Conservation (phyloP, 2,888 invertebrate species). For the Aleiodes alternator region DNA sequence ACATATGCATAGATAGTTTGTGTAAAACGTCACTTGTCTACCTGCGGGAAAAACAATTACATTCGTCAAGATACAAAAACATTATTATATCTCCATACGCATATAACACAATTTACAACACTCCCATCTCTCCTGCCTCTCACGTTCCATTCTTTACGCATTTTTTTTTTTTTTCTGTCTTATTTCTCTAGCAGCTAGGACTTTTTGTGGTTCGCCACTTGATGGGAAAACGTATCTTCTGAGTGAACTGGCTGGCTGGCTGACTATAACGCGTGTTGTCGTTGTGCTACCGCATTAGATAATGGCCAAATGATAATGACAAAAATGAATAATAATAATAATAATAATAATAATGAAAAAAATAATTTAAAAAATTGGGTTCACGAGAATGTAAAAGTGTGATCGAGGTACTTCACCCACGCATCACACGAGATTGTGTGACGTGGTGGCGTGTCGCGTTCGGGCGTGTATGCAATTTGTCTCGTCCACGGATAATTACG, state of each 20-base stretch:
- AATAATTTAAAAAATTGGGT: background rate
- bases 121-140: constrained; percentile 46
- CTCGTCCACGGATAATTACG: constrained; percentile 72
- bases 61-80: constrained; percentile 63
- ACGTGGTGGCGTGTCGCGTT: constrained; percentile 63
- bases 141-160: constrained; percentile 11
- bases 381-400: background rate
- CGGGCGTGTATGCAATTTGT: constrained; percentile 73
- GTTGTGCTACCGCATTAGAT: background rate
- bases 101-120: constrained; percentile 66
- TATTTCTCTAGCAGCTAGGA: constrained; percentile 14
- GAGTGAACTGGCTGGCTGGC: too few species aligned
- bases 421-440: constrained; percentile 20
- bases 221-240: constrained; percentile 64
- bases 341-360: background rate
- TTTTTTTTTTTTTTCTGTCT: constrained; percentile 30
- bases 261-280: constrained; percentile 6
- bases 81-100: constrained; percentile 59
- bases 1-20: too few species aligned
- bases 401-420: constrained; percentile 46
- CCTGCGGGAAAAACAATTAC: constrained; percentile 67
- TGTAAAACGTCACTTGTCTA: constrained; percentile 21
- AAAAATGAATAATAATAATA: background rate
- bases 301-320: constrained; percentile 28
- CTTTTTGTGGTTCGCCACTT: constrained; percentile 69